Conservation (phyloP, 1,140 invertebrate species). For the Lanistes nyassanus region DNA sequence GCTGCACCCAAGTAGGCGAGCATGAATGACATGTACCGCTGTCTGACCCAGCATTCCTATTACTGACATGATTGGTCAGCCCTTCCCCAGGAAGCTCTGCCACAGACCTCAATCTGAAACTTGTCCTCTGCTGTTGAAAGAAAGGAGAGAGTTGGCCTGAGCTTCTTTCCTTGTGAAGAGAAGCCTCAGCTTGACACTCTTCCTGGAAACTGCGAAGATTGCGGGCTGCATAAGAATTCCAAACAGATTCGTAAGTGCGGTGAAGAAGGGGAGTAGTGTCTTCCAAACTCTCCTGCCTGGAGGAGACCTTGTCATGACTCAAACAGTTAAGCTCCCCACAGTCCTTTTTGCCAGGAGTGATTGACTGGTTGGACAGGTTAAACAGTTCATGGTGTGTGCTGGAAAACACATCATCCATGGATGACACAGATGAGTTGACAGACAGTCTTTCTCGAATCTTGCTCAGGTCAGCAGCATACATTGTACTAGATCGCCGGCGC, state of each 20-base stretch:
- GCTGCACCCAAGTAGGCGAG: not conserved
- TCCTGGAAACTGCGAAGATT: slow-evolving; percentile 54
- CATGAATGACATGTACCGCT: not conserved
- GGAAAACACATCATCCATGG: slow-evolving; percentile 21
- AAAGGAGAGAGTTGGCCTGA: not conserved
- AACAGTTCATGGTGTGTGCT: slow-evolving; percentile 5
- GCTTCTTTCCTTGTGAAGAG: slow-evolving; percentile 33
- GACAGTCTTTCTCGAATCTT: slow-evolving; percentile 18
- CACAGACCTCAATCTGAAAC: not conserved
- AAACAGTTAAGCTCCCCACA: slow-evolving; percentile 34
- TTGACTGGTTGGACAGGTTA: slow-evolving; percentile 19
- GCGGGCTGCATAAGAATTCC: slow-evolving; percentile 54
- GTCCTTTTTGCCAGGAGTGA: slow-evolving; percentile 5
- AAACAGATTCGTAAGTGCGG: slow-evolving; percentile 51
- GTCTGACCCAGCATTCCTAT: not conserved
- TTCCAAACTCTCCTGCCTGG: slow-evolving; percentile 41
- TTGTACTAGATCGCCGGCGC: not conserved
- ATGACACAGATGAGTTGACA: slow-evolving; percentile 10
- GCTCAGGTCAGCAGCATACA: slow-evolving; percentile 1
- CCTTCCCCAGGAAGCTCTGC: not conserved
- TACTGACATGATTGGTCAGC: not conserved
- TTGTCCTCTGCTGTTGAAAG: not conserved
- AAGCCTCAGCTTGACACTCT: slow-evolving; percentile 52
- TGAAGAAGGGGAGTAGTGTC: slow-evolving; percentile 59
- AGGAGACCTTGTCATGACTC: slow-evolving; percentile 52